Percentiles rank a stretch among this genome's conserved stretches.
Conservation (phyloP, 2,797 vertebrate species). For the Phyllotis vaccarum region DNA sequence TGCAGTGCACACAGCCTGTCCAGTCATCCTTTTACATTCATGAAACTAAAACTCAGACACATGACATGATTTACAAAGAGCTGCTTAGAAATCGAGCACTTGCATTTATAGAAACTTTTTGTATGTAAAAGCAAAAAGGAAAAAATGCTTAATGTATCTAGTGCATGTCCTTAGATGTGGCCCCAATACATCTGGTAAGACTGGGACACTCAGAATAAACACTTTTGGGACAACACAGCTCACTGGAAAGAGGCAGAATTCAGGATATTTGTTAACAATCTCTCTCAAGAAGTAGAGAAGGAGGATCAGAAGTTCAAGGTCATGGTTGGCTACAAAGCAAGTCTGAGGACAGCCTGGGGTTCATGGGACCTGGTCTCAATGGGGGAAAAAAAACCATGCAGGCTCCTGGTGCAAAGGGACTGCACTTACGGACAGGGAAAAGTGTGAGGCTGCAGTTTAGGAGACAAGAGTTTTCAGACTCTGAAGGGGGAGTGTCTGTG, state of each 20-base stretch:
- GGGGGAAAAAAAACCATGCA: neutral
- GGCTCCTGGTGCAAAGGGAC: neutral
- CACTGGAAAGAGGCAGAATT: neutral
- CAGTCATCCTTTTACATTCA: neutral
- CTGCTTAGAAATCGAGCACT: neutral
- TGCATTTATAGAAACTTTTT: neutral
- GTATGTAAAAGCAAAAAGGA: neutral
- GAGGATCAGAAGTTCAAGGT: neutral
- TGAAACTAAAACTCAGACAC: conserved; percentile 19
- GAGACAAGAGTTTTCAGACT: neutral
- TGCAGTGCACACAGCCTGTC: neutral
- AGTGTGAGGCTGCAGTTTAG: neutral
- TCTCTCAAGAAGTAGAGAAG: neutral
- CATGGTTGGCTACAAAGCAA: neutral
- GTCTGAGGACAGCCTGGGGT: neutral
- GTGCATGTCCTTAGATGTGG: neutral
- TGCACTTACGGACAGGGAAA: neutral
- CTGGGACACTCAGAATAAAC: neutral
- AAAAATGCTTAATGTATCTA: neutral
- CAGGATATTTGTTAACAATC: neutral
- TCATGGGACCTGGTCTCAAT: neutral
- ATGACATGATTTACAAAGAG: conserved; percentile 12
- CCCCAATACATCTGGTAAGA: neutral
- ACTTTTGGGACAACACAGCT: neutral
- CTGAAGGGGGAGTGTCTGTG: neutral